phyloP scores from a whole-genome alignment of 2,113 vertebrate species.

The Alouatta palliata region DNA sequence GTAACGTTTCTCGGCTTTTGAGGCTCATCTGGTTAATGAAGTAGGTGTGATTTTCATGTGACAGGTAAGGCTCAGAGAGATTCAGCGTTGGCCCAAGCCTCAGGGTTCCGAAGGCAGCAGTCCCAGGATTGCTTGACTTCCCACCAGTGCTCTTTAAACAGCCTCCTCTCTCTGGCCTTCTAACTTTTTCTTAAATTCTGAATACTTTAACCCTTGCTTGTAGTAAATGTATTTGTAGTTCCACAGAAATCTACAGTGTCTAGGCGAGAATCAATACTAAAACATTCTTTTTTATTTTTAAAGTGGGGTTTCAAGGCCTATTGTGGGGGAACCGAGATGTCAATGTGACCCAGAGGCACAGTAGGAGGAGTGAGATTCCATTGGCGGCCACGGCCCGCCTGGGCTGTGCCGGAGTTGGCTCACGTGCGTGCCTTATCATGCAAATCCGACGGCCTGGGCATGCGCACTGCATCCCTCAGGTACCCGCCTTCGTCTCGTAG shows the following conservation, averaged over 20 bases:
- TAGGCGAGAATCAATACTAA: conserved; percentile 31
- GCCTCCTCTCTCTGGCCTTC: neutral
- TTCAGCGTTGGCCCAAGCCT: neutral
- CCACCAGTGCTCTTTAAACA: neutral
- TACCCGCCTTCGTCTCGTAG: neutral
- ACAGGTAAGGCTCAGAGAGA: neutral
- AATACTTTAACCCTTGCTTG: conserved; percentile 62
- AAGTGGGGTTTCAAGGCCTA: conserved; percentile 54
- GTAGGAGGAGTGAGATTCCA: neutral
- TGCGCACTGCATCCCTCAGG: conserved; percentile 50
- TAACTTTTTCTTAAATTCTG: conserved; percentile 59
- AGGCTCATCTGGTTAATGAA: neutral
- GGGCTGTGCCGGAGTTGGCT: neutral
- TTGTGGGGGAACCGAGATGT: conserved; percentile 14
- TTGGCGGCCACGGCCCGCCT: neutral
- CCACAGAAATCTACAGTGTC: conserved; percentile 24
- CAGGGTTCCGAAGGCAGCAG: neutral
- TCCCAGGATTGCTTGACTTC: neutral
- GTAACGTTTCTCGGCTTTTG: neutral
- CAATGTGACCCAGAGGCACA: neutral
- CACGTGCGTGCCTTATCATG: conserved; percentile 2
- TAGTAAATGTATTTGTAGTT: conserved; percentile 46
- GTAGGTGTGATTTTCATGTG: neutral
- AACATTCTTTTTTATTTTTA: conserved; percentile 52
- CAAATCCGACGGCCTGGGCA: conserved; percentile 18